Conservation (phyloP, 2,113 vertebrate species). For the Hippocampus mohnikei region DNA sequence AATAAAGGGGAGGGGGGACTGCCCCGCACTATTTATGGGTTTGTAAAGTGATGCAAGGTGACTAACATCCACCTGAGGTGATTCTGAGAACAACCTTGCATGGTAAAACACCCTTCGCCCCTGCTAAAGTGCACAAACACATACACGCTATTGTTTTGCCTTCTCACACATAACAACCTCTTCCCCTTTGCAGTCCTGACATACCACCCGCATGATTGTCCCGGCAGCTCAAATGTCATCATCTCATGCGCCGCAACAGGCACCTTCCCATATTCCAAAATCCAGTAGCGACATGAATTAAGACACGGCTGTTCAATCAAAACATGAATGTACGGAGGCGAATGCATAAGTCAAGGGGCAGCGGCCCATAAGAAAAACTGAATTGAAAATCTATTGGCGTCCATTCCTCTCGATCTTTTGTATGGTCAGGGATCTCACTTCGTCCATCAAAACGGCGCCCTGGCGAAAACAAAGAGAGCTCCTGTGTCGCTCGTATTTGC, state of each 20-base stretch:
- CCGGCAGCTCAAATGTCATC: slow-evolving; percentile 39
- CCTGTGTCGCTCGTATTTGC: too few relatives aligned
- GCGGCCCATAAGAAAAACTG: neutral
- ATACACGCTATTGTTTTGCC: slow-evolving; percentile 23
- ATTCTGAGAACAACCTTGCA: slow-evolving; percentile 18
- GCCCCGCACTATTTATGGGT: neutral
- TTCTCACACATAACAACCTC: slow-evolving; percentile 22
- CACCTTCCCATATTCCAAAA: slow-evolving; percentile 4
- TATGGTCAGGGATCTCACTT: neutral
- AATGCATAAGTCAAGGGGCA: neutral
- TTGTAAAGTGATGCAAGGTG: slow-evolving; percentile 11
- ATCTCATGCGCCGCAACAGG: slow-evolving; percentile 25
- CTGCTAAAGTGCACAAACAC: slow-evolving; percentile 14
- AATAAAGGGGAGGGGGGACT: neutral
- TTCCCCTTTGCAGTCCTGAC: slow-evolving; percentile 8
- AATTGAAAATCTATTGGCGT: neutral
- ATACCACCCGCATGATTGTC: slow-evolving; percentile 18
- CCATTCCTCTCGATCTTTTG: neutral
- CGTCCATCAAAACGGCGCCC: neutral
- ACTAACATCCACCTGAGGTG: slow-evolving; percentile 34
- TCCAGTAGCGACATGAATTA: neutral
- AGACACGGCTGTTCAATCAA: neutral
- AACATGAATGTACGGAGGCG: neutral
- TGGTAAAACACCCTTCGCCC: slow-evolving; percentile 33
- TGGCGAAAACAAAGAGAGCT: neutral